phyloP scores from a whole-genome alignment of 2,797 vertebrate species.

The Neoniphon sammara region DNA sequence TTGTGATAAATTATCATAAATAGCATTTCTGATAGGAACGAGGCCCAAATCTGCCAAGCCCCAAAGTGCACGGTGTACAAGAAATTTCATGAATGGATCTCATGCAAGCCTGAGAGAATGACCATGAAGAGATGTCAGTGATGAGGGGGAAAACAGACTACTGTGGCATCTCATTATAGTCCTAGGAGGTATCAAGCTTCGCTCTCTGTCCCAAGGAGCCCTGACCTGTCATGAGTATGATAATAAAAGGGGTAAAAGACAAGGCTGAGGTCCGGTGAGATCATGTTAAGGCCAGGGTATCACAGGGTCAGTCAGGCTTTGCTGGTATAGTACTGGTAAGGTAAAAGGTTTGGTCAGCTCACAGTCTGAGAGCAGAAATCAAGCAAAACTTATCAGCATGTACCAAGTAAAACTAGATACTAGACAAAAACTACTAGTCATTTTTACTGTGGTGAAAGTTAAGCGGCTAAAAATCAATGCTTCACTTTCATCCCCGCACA shows the following conservation, averaged over 20 bases:
- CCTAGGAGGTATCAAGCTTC: neutral
- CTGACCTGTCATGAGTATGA: neutral
- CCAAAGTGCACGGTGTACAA: neutral
- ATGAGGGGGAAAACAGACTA: neutral
- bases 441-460: too few relatives aligned
- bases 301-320: conserved; percentile 7
- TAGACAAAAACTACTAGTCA: too few relatives aligned
- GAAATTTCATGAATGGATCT: neutral
- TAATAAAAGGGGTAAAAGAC: conserved; percentile 5
- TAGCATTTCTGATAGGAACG: neutral
- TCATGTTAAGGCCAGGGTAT: conserved; percentile 9
- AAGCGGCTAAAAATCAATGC: neutral
- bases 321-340: conserved; percentile 17
- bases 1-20: neutral
- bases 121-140: neutral
- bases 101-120: neutral
- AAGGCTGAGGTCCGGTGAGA: neutral
- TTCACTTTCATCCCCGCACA: neutral
- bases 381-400: neutral
- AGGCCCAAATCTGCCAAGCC: neutral
- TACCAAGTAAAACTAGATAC: neutral
- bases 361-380: neutral
- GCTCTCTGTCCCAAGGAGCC: neutral
- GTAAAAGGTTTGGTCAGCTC: conserved; percentile 13
- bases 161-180: neutral